phyloP scores from a whole-genome alignment of 2,113 vertebrate genomes.

The Ptychochromis oligacanthus region DNA sequence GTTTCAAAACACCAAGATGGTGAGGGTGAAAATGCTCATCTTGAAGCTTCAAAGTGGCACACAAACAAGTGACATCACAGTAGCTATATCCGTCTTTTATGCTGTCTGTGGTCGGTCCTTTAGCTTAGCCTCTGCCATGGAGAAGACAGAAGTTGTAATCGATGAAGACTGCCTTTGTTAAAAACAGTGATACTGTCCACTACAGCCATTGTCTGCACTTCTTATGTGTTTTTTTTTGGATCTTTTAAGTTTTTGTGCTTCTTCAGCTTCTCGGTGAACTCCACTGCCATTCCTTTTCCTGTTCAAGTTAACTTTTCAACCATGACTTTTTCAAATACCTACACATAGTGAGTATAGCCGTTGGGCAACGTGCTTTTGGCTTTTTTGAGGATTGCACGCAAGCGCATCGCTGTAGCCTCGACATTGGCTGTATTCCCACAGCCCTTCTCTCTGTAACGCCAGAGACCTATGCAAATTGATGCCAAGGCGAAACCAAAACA shows the following conservation, averaged over 20 bases:
- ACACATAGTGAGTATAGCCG: neutral
- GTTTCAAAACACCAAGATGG: neutral
- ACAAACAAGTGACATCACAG: too few relatives aligned
- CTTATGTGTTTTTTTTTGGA: neutral
- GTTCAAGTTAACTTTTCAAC: neutral
- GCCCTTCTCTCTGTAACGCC: fast-evolving
- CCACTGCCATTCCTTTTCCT: neutral
- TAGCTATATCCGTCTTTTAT: neutral
- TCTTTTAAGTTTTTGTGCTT: neutral
- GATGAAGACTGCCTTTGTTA: neutral
- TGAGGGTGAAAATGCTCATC: neutral
- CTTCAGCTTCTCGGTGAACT: neutral
- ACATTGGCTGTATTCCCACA: neutral
- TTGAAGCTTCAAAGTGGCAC: neutral
- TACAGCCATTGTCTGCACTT: neutral
- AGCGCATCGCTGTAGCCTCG: neutral
- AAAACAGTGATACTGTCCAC: too few relatives aligned
- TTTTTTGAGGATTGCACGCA: neutral
- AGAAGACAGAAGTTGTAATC: neutral
- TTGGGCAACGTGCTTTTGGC: neutral
- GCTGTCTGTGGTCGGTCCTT: neutral
- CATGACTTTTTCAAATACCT: neutral
- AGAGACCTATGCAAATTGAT: neutral
- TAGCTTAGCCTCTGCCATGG: neutral
- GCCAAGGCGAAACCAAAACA: neutral